Evolutionary conservation across 2,797 vertebrate species (phyloP), one percentile per base, ranked within the genome.

Genomic region (Melanotaenia trifasciata): DNA sequence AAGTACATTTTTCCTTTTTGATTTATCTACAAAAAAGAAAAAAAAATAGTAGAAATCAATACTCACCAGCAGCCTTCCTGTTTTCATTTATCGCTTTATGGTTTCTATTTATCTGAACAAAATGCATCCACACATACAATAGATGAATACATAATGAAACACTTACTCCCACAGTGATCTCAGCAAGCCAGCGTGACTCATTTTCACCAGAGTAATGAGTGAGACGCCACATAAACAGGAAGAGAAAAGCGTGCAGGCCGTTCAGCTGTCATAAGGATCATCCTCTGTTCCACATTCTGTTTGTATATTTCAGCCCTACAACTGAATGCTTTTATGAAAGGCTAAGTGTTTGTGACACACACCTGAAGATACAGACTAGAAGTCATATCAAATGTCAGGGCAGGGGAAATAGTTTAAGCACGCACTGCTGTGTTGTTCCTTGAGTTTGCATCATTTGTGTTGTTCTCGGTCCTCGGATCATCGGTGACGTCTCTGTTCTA

Each of bases 151-250:
- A 85, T 79, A 74, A 79, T 67, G 61, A 43, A 71, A 64, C 63
- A 28, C 20, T 60, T 76, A 51, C 72, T 79, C 67, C 74, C 68
- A 54, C 77, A 50, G 70, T 61, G 79, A 73, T 64, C 54, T 7
- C 24, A 56, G 54, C 64, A 51, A 24, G 71, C 75, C 71, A 45
- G 6, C 58, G 74, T 86, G 87, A 90, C 65, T 90, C 86, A 87
- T 70, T 76, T 68, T 53, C 5, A 16, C 64, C 47, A 50, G 59
- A 53, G 59, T 80, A 72, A 86, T 76, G 62, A 83, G 40, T 32
- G 58, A 84, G 76, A 78, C 3, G 24, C 65, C 68, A 54, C 75
- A 38, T 67, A 70, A 86, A 85, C 67, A 64, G 66, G 60, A 78
- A 53, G 67, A 78, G 76, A 68, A 70, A 67, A 74, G 64, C 64